Conservation (phyloP, 2,113 vertebrate species). For the Spea multiplicata region DNA sequence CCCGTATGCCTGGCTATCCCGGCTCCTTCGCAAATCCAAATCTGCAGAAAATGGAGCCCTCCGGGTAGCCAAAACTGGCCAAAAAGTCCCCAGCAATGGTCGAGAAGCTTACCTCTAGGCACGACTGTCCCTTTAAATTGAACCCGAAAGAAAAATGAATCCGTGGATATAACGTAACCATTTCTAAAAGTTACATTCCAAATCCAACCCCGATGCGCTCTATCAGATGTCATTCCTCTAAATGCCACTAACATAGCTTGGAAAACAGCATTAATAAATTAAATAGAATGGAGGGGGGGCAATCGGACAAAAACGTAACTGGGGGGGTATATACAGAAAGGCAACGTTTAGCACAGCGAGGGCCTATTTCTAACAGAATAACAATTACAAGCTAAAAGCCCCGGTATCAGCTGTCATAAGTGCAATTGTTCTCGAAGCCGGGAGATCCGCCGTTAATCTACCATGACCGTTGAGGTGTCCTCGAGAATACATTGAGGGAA, state of each 20-base stretch:
- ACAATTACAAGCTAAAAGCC: background rate
- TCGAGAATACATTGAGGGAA: background rate
- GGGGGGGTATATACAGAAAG: background rate
- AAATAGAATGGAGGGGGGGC: background rate
- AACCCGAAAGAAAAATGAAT: no score
- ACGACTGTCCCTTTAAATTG: no score
- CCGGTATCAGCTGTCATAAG: constrained; percentile 1
- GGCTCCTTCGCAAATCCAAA: no score
- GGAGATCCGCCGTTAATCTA: background rate
- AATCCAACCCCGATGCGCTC: no score
- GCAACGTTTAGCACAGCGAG: constrained; percentile 3
- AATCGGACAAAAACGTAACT: background rate
- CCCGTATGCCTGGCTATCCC: no score
- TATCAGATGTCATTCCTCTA: no score
- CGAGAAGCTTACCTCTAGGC: no score
- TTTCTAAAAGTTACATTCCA: no score
- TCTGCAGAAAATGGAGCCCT: no score
- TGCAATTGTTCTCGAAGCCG: background rate
- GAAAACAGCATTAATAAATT: background rate
- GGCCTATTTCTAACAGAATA: constrained; percentile 14
- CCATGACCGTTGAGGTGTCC: background rate
- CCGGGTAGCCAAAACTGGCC: no score
- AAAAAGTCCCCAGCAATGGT: no score
- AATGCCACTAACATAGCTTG: background rate
- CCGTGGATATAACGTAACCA: no score